Evolutionary conservation across 2,797 vertebrate species (phyloP), one percentile per base, ranked within the genome.

Genomic region (Austrolebias charrua): DNA sequence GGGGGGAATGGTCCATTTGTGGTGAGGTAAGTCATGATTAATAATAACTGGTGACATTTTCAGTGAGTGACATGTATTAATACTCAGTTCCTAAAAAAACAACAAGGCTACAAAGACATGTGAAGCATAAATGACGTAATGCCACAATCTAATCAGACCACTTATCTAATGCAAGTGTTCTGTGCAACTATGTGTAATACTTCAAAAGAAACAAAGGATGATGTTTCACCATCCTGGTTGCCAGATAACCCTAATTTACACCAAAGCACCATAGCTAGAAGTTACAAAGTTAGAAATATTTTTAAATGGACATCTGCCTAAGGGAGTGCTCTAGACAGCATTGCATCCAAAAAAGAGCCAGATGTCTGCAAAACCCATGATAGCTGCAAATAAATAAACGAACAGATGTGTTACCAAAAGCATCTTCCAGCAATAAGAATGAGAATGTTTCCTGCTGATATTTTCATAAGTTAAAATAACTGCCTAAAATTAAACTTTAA

Each of bases 281-380:
- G n/a, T 43, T 60, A 64, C 40, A 81, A 73, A 72, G 55, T 35
- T n/a, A 31, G 47, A 57, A 56, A 49, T 48, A 48, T 42, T 5
- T 44, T 15, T 44, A 73, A 71, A 79, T 46, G 31, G 67, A 76
- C 45, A 73, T 57, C 54, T 55, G 55, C 59, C 74, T 71, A 11
- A 65, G 70, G 72, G 47, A 72, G 52, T 42, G 56, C 40, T 66
- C 69, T 47, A 51, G 66, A 81, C 75, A 49, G 55, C 47, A 28
- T 54, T n/a, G 47, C 60, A 55, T 74, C 60, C 55, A 72, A 78
- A 74, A 78, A 74, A n/a, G 61, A 74, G 67, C 60, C 62, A 78
- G 63, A 80, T 80, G 78, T 64, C 60, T 78, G 67, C 61, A 60
- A 69, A 76, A 70, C 33, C 50, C 51, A 63, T 43, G 14, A 69